A percentile compares a stretch with the other conserved stretches of the same genome.
phyloP scores from a whole-genome alignment of 1,140 invertebrate genomes.

The Heliconius melpomene region DNA sequence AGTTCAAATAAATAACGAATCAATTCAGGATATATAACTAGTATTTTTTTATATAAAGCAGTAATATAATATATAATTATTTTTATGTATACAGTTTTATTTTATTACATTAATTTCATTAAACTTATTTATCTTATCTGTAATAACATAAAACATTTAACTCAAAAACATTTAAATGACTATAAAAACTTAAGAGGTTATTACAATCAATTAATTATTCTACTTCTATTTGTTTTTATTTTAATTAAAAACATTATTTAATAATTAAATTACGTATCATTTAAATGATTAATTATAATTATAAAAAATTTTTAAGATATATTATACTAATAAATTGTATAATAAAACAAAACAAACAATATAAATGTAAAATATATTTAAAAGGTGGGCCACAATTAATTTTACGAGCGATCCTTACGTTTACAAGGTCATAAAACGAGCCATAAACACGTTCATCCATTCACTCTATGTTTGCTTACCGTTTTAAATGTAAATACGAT shows the following conservation, averaged over 20 bases:
- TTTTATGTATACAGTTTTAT: not conserved
- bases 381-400: slow-evolving; percentile 54
- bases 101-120: not conserved
- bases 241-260: not conserved
- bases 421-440: slow-evolving; percentile 77
- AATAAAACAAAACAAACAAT: slow-evolving; percentile 38
- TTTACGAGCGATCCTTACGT: slow-evolving; percentile 75
- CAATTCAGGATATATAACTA: not conserved
- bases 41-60: no score
- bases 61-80: no score
- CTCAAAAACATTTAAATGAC: not conserved
- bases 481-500: slow-evolving; percentile 76
- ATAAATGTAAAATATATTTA: slow-evolving; percentile 40
- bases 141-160: slow-evolving; percentile 1
- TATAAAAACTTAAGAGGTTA: not conserved
- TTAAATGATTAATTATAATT: not conserved
- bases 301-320: no score
- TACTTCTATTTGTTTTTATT: not conserved
- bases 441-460: slow-evolving; percentile 74
- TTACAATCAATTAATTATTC: not conserved
- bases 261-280: not conserved
- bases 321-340: slow-evolving; percentile 4
- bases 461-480: slow-evolving; percentile 73
- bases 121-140: no score
- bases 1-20: not conserved